Conservation (phyloP, 2,888 invertebrate species). For the Xestia ashworthii region DNA sequence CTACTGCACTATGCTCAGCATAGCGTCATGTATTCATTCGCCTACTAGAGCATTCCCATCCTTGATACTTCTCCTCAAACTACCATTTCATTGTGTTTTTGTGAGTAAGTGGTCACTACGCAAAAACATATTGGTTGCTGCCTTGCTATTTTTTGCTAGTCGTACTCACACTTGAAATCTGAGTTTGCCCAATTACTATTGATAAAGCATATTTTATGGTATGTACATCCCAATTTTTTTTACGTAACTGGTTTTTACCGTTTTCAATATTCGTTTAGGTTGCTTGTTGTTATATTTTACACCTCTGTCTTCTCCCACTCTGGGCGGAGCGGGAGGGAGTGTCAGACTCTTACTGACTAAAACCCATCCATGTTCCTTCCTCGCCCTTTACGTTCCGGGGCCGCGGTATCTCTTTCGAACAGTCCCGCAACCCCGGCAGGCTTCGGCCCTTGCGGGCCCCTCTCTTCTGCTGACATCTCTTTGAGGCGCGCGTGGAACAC, state of each 20-base stretch:
- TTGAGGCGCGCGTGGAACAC: no score
- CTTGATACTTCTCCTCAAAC: not conserved
- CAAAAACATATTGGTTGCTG: constrained; percentile 13
- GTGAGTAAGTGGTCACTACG: not conserved
- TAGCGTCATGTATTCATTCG: not conserved
- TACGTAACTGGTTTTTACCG: constrained; percentile 27
- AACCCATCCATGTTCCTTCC: no score
- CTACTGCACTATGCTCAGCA: not conserved
- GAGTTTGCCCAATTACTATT: constrained; percentile 23
- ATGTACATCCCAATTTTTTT: constrained; percentile 14
- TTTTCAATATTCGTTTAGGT: constrained; percentile 13
- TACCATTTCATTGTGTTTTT: constrained; percentile 9
- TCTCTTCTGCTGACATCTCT: no score
- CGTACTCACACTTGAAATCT: not conserved
- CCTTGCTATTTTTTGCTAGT: constrained; percentile 22
- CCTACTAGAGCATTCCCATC: not conserved
- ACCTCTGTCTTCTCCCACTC: not conserved
- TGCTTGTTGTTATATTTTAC: constrained; percentile 22
- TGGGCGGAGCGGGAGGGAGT: no score
- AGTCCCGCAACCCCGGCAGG: no score
- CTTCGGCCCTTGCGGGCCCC: no score
- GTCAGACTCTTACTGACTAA: no score
- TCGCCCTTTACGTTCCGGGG: no score
- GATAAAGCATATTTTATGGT: constrained; percentile 1
- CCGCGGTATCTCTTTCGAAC: no score